These are phyloP conservation scores for Strigops habroptila DNA, from an alignment of 2,113 vertebrate genomes.

Conservation along the genomic window DNA sequence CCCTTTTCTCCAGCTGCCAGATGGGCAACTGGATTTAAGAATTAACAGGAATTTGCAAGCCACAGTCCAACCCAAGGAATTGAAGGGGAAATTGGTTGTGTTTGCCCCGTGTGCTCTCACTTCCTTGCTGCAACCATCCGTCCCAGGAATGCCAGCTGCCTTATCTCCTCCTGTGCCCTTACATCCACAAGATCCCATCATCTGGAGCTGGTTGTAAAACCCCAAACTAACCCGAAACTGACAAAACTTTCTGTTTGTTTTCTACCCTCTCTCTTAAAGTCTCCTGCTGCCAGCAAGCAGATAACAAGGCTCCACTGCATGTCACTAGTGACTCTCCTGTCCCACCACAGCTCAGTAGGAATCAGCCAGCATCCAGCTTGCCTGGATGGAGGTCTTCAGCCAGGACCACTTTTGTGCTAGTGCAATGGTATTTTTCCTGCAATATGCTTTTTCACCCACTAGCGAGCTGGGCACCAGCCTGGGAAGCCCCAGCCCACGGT, in stretches of 20 bases:
- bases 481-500: neutral
- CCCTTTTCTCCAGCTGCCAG: neutral
- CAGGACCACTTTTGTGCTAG: neutral
- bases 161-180: neutral
- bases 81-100: neutral
- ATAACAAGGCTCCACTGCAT: fast-evolving
- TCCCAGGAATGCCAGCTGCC: neutral
- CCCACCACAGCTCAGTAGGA: fast-evolving
- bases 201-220: neutral
- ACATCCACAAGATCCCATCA: neutral
- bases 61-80: neutral
- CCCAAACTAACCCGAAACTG: neutral
- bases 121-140: fast-evolving
- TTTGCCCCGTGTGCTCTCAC: neutral
- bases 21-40: neutral
- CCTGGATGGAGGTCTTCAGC: neutral
- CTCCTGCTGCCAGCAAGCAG: neutral
- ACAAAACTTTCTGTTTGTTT: neutral
- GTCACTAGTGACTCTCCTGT: neutral
- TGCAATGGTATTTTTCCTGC: neutral
- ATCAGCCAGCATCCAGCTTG: neutral
- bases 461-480: neutral
- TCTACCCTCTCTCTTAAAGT: neutral
- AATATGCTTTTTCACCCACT: neutral
- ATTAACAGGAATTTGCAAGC: neutral